Evolutionary conservation across 2,113 vertebrate species (phyloP), one percentile per base, ranked within the genome.

Genomic region (Silurus asotus): DNA sequence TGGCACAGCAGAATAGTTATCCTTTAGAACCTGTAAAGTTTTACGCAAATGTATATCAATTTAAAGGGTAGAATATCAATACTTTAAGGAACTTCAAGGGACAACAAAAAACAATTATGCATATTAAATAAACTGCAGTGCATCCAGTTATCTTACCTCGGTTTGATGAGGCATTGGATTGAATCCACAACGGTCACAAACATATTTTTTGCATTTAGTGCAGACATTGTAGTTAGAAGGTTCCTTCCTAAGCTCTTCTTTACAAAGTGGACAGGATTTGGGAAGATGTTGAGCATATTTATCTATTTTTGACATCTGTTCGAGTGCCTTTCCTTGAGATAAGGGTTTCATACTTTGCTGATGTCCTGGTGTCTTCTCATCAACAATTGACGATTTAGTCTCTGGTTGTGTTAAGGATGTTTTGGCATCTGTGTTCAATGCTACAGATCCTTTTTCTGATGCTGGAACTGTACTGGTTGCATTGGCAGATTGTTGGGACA

Each of bases 171-270:
- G 96, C 70, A 90, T 94, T 0, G 96, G 96, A 87, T 97, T 97
- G 95, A 97, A 97, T 94, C 96, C 96, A 95, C 96, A 97, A 79
- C 95, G 94, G 67, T 96, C 96, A 90, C 96, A 97, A 37, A 97
- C 95, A 74, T 92, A 89, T 0, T 93, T 94, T 93, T 96, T 96
- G 94, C 96, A 97, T 88, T 96, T 93, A 0, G 96, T 97, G 83
- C 96, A 97, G 0, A 92, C 95, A 69, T 89, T 96, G 88, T 94
- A 97, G 92, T 97, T 97, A 17, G 95, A 93, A 13, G 93, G 93
- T 78, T 95, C 95, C 89, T 93, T 91, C 69, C 94, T 96, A 84
- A 97, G 93, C 86, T 91, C 93, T 88, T 91, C 94, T 93, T 96
- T 95, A 92, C 96, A 97, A 76, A 97, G 94, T 10, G 95, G 96